Base-by-base conservation (phyloP, 2,113 vertebrate genomes). In the Gobio gobio region DNA sequence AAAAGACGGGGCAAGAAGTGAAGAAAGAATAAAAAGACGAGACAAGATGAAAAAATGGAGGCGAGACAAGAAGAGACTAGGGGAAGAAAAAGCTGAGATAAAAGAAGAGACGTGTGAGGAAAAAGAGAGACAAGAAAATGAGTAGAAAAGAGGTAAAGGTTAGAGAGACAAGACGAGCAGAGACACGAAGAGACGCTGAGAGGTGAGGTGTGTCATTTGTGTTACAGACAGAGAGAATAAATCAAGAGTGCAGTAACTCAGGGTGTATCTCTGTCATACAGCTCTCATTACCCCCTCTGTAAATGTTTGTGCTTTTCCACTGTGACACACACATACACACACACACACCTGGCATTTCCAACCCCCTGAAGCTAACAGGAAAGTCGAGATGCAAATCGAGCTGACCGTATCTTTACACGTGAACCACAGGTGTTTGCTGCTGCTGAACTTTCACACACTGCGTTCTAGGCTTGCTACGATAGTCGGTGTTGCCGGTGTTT, bases 211-310 rank as follows among this genome's bases (percentile, higher is more conserved):
- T 20, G 54, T 20, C 18, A 22, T 70, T 40, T 70, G 9, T 64
- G 61, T 68, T 40, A 36, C 33, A 68, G 29, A 10, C 61, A 64
- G 16, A 68, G 16, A 66, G 64, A 68, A 54, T 56, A 56, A 56
- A 20, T 20, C 54, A 56, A 22, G 18, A 70, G 33, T 22, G 33
- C 18, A 70, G 66, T 22, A 56, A 20, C 54, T 56, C 54, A 56
- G 36, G 33, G 66, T 70, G 89, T 83, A 82, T 86, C 86, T 63
- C 84, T 89, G 91, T 88, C 90, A 88, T 24, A 10, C 56, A 61
- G 70, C 58, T 47, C 56, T 59, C 14, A 51, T 59, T 83, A 79
- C 64, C 87, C 47, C 33, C 83, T 85, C 26, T 70, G 49, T 80
- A 78, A 56, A 80, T 76, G 74, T 84, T 64, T 85, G 36, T 78